Conservation (phyloP, 2,797 vertebrate genomes). For the Lacerta bilineata region DNA sequence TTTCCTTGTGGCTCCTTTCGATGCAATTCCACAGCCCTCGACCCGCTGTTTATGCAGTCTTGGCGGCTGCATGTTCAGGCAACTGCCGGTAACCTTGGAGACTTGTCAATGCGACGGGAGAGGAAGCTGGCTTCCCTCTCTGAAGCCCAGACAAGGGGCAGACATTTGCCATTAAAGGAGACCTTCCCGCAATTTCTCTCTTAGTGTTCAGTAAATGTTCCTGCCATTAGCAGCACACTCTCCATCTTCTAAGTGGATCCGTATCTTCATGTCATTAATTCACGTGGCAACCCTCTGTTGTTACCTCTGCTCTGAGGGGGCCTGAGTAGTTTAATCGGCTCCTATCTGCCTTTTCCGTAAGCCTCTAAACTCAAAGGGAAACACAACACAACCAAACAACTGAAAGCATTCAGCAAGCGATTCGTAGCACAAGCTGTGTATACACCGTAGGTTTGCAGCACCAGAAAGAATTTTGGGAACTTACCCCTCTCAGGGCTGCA, state of each 20-base stretch:
- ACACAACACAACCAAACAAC: neutral
- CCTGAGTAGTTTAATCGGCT: neutral
- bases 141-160: neutral
- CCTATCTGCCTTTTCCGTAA: too few species aligned
- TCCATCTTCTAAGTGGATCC: too few species aligned
- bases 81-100: neutral
- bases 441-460: too few species aligned
- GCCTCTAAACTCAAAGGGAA: too few species aligned
- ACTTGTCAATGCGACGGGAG: fast-evolving
- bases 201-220: neutral
- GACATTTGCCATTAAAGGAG: neutral
- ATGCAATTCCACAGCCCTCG: neutral
- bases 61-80: neutral
- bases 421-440: too few species aligned
- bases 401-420: too few species aligned
- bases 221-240: neutral
- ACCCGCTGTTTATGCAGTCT: neutral
- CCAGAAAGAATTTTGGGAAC: too few species aligned
- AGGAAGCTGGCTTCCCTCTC: neutral
- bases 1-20: neutral
- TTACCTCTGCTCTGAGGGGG: neutral
- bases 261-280: neutral
- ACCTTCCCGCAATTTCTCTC: neutral
- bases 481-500: too few species aligned
- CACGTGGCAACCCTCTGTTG: neutral